A percentile compares a stretch with the other conserved stretches of the same genome.
Evolutionary conservation across 2,113 vertebrate species (phyloP).

Genomic region (Corythornis madagascariensis): DNA sequence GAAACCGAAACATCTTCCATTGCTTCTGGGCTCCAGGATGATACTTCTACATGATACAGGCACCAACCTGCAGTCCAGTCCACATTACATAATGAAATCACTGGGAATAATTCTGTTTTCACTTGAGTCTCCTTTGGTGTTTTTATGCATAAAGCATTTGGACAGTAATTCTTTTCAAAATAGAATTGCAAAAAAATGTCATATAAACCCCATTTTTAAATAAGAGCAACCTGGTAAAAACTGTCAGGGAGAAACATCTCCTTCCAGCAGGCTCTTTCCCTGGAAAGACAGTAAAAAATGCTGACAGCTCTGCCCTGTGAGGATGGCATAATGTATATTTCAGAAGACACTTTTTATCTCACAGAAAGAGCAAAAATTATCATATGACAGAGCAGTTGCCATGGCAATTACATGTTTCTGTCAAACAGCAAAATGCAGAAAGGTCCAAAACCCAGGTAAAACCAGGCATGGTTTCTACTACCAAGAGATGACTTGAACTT

Average conservation of each 20-base stretch:
- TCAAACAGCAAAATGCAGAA: conserved; percentile 34
- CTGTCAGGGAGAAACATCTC: neutral
- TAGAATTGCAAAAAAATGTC: neutral
- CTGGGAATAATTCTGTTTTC: neutral
- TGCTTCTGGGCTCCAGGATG: neutral
- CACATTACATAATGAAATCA: neutral
- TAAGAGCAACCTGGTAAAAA: neutral
- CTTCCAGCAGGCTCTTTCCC: neutral
- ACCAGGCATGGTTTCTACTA: neutral
- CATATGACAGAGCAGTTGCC: conserved; percentile 32
- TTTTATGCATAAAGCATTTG: neutral
- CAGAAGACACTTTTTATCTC: conserved; percentile 32
- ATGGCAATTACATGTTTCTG: conserved; percentile 51
- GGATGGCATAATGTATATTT: neutral
- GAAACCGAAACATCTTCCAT: neutral
- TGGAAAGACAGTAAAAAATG: conserved; percentile 15
- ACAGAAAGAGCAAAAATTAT: conserved; percentile 42
- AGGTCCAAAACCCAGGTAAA: neutral
- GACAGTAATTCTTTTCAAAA: neutral
- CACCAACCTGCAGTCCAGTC: neutral
- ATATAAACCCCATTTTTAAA: neutral
- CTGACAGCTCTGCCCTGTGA: conserved; percentile 16
- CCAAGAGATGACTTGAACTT: neutral
- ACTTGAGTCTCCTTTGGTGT: neutral
- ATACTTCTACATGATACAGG: neutral